Base-by-base conservation (phyloP, 2,797 vertebrate genomes). In the Melanotaenia trifasciata region DNA sequence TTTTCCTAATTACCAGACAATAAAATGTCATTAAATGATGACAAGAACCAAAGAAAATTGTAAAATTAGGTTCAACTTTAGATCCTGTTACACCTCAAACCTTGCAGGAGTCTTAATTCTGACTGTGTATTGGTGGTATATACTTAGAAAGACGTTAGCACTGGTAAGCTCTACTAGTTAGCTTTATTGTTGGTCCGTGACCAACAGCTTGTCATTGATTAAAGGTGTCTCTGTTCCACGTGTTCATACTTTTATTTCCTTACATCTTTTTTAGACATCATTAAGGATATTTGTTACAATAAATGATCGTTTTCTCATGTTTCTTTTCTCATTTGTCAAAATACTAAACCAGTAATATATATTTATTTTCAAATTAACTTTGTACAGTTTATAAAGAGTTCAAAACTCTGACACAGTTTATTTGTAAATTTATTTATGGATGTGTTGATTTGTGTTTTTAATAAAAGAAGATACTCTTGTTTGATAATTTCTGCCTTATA, bases 301-400 rank as follows among this genome's bases (percentile, higher is more conserved):
- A 58, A 38, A 22, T 32, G 58, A 65, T 81, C 28, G 58, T n/a
- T 45, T 66, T 66, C 22, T 43, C 30, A 33, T 16, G 50, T 28
- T 65, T 67, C 45, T 64, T 63, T 61, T 13, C 50, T 76, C 12
- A 64, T 72, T 67, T 70, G 47, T 74, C 67, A 70, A 28, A 72
- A 64, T 30, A 65, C 62, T 64, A 43, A 83, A 78, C 33, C 66
- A 67, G 60, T 74, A 64, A 68, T 61, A 72, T 58, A 57, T 60
- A 71, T 78, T 77, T 80, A 76, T 80, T 85, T 80, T 84, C 58
- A 54, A 72, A 67, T 73, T 20, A 81, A 83, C 76, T 86, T 88
- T 89, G 78, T 89, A 84, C 70, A 73, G 67, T 80, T 75, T 85
- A 78, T 64, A 77, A 84, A 79, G 40, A 65, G 33, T 56, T 74